Percentiles rank a stretch among this genome's conserved stretches.
These are phyloP conservation scores for Silurus lanzhouensis DNA, from an alignment of 2,797 vertebrate species.

Conservation along the genomic window DNA sequence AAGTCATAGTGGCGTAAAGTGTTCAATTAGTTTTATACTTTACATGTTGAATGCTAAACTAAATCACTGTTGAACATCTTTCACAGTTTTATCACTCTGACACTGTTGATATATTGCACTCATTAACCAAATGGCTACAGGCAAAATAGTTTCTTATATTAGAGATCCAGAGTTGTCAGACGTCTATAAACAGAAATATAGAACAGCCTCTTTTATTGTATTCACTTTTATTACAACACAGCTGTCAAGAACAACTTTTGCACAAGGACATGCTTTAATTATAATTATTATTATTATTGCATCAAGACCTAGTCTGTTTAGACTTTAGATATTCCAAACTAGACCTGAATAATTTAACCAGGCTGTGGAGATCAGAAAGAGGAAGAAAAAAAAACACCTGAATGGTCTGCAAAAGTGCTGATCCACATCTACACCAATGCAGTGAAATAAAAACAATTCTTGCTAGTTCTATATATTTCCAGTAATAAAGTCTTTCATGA, in stretches of 20 bases:
- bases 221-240: conserved; percentile 10
- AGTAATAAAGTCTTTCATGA: conserved; percentile 27
- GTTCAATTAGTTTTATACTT: not conserved
- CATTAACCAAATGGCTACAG: conserved; percentile 34
- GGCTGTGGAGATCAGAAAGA: not conserved
- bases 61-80: conserved; percentile 26
- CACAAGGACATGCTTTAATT: conserved; percentile 2
- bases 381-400: not conserved
- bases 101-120: conserved; percentile 29
- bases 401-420: not conserved
- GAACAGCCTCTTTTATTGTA: conserved; percentile 14
- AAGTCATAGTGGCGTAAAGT: not conserved
- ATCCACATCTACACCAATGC: not conserved
- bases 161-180: conserved; percentile 26
- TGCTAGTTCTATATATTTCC: conserved; percentile 24
- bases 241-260: not conserved
- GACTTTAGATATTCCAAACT: not conserved
- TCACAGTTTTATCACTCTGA: conserved; percentile 17
- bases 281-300: not conserved
- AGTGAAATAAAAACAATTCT: conserved; percentile 12
- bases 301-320: not conserved
- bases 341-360: not conserved
- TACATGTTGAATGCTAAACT: not conserved
- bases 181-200: conserved; percentile 28
- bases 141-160: conserved; percentile 22